A percentile compares a stretch with the other conserved stretches of the same genome.
These are phyloP conservation scores for Acrobasis repandana DNA, from an alignment of 2,888 invertebrate species.

Conservation along the genomic window DNA sequence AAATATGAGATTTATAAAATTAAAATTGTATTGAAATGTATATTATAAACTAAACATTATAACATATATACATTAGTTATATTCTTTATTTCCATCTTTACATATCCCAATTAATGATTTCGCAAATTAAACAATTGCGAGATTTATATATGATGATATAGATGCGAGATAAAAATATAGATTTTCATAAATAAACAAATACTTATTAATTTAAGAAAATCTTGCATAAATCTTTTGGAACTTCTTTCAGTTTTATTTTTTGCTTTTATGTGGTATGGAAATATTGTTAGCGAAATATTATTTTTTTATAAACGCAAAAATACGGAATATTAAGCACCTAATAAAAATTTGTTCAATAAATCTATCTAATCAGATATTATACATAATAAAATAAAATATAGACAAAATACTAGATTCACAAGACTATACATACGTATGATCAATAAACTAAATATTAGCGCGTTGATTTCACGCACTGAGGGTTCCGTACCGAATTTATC, in stretches of 20 bases:
- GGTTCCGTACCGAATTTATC: background rate
- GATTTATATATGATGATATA: too few relatives aligned
- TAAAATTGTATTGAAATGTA: background rate
- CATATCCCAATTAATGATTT: too few relatives aligned
- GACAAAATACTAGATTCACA: conserved; percentile 31
- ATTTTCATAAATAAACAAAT: too few relatives aligned
- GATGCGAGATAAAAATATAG: too few relatives aligned
- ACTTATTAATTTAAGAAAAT: background rate
- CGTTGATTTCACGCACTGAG: background rate
- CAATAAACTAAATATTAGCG: background rate
- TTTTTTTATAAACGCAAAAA: conserved; percentile 18
- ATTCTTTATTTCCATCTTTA: too few relatives aligned
- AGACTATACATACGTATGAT: conserved; percentile 25
- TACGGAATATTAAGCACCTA: conserved; percentile 50
- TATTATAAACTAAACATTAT: background rate
- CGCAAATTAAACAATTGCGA: too few relatives aligned
- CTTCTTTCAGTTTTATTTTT: background rate
- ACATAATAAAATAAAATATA: conserved; percentile 33
- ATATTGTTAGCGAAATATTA: background rate
- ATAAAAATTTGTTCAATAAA: conserved; percentile 55
- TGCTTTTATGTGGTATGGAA: background rate
- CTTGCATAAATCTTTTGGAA: background rate
- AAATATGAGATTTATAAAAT: background rate
- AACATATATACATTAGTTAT: too few relatives aligned
- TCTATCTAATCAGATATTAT: conserved; percentile 33